phyloP scores from a whole-genome alignment of 2,797 vertebrate genomes.

The Tenualosa ilisha region DNA sequence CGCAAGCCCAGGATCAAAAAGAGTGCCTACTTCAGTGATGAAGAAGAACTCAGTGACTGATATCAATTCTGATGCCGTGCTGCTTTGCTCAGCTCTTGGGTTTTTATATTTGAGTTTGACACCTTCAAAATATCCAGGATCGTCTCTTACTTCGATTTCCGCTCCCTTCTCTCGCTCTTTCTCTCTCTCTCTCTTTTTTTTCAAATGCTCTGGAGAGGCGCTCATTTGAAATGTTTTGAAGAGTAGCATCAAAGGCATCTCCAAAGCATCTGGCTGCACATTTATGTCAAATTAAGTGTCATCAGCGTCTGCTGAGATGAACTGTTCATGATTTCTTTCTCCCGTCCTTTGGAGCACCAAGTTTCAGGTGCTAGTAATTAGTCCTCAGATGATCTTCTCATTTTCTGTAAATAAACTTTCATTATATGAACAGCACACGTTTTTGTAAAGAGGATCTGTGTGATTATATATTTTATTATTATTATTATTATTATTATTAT shows the following conservation, averaged over 20 bases:
- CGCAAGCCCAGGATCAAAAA: conserved; percentile 93
- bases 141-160: no score
- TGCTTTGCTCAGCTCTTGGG: neutral
- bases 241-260: neutral
- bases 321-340: neutral
- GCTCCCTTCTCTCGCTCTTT: no score
- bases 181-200: neutral
- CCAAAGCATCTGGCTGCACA: neutral
- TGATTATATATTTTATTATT: neutral
- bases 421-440: neutral
- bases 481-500: neutral
- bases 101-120: neutral
- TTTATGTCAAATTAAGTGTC: neutral
- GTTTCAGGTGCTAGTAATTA: neutral
- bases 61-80: neutral
- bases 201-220: neutral
- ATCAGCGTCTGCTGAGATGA: neutral
- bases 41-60: conserved; percentile 96
- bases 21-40: conserved; percentile 96
- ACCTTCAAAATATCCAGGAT: neutral
- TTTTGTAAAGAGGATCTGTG: neutral
- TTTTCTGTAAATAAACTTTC: neutral
- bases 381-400: neutral
- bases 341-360: neutral
- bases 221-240: conserved; percentile 6